These are phyloP conservation scores for Tenrec ecaudatus DNA, from an alignment of 2,113 vertebrate species.

Conservation along the genomic window DNA sequence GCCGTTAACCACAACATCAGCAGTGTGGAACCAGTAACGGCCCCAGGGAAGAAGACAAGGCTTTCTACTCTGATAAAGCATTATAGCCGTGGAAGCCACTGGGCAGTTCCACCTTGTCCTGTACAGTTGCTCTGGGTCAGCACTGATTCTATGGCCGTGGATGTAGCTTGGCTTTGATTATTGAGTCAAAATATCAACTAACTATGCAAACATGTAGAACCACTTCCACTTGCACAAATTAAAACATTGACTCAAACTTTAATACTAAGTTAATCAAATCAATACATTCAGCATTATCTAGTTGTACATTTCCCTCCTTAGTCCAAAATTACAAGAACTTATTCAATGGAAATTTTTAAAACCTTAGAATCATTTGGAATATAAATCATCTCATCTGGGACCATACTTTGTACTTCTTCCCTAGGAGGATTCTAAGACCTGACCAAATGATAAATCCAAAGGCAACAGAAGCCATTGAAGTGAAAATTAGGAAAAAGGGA, in stretches of 20 bases:
- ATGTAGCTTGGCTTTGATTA: too few relatives aligned
- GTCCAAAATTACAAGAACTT: background rate
- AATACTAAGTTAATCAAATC: background rate
- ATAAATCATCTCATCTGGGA: background rate
- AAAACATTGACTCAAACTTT: background rate
- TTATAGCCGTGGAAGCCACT: too few relatives aligned
- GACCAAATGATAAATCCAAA: background rate
- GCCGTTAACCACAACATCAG: too few relatives aligned
- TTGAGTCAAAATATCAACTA: too few relatives aligned
- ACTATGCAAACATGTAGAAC: background rate
- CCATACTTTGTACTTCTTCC: background rate
- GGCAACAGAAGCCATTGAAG: background rate
- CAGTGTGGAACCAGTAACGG: too few relatives aligned
- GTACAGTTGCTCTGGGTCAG: too few relatives aligned
- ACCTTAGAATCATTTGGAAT: background rate
- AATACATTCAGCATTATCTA: background rate
- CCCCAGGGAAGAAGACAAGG: too few relatives aligned
- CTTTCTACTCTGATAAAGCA: too few relatives aligned
- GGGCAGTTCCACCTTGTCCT: too few relatives aligned
- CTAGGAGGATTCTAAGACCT: background rate
- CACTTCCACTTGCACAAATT: background rate
- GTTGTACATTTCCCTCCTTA: background rate
- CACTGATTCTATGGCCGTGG: too few relatives aligned
- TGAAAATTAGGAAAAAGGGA: background rate
- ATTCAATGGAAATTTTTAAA: constrained; percentile 21